A percentile compares a stretch with the other conserved stretches of the same genome.
phyloP scores from a whole-genome alignment of 2,888 invertebrate species.

The Hyles lineata region DNA sequence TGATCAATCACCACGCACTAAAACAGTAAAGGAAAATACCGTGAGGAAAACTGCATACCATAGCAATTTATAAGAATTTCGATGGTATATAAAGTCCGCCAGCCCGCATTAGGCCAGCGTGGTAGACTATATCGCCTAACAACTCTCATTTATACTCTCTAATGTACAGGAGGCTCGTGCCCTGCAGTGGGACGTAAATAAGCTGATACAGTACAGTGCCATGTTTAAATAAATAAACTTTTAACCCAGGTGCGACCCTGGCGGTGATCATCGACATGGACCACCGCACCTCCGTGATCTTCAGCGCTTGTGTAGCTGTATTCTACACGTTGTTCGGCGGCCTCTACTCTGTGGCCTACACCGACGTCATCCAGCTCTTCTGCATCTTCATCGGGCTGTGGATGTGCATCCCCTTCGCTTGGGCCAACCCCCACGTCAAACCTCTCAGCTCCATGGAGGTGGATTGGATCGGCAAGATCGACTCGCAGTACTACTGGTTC shows the following conservation, averaged over 20 bases:
- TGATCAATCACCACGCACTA: too few relatives aligned
- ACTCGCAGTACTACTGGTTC: conserved; percentile 89
- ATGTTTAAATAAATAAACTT: too few relatives aligned
- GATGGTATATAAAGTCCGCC: too few relatives aligned
- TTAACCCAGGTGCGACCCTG: conserved; percentile 92
- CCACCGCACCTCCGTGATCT: conserved; percentile 95
- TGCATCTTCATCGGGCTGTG: conserved; percentile 99
- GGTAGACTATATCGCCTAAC: too few relatives aligned
- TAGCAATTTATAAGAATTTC: too few relatives aligned
- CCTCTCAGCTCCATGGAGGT: conserved; percentile 92
- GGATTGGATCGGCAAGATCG: conserved; percentile 95
- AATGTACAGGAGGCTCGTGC: too few relatives aligned
- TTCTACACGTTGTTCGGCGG: conserved; percentile 99
- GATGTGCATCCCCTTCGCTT: conserved; percentile 99
- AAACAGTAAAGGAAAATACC: too few relatives aligned
- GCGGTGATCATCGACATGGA: conserved; percentile 99
- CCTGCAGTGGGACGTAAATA: too few relatives aligned
- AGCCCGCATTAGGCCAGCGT: too few relatives aligned
- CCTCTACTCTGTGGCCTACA: conserved; percentile 98
- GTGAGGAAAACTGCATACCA: too few relatives aligned
- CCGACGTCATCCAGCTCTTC: conserved; percentile 98
- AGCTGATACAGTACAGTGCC: too few relatives aligned
- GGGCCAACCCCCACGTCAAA: conserved; percentile 93
- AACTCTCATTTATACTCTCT: too few relatives aligned
- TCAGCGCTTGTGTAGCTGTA: conserved; percentile 97